Evolutionary conservation across 2,113 vertebrate genomes (phyloP), one percentile per base, ranked within the genome.

Genomic region (Rhizomys pruinosus): DNA sequence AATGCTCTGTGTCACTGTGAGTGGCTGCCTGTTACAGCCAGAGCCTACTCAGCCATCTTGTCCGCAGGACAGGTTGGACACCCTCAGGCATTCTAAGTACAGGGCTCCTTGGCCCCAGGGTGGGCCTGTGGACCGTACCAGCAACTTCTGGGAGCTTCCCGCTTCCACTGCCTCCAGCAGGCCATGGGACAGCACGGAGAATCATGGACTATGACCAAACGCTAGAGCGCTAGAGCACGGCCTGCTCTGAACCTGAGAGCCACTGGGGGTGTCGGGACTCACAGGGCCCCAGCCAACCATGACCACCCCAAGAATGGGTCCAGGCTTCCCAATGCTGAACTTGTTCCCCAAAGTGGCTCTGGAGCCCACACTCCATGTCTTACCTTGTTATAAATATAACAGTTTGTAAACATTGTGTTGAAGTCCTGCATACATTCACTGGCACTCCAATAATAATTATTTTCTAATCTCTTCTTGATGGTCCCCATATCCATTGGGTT

Each of bases 351-450:
- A 63, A 29, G n/a, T 6, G n/a, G 88, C 1, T 0, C 22, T 57
- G 7, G 7, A 73, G 29, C 29, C 47, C 94, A 0, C 2, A 5
- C 3, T 5, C 69, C 4, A 0, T 15, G 0, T n/a, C 73, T 81
- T 96, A 99, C 99, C 99, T 99, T 99, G 98, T 99, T 99, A 74
- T 99, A 99, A 81, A 99, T 99, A 96, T 99, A 99, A 97, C 99
- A 99, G 87, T 99, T 99, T 96, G 99, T 99, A 98, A 99, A 99
- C 99, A 99, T 99, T 96, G 99, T 99, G 98, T 99, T 99, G 98
- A 99, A 99, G 97, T 99, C 99, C 90, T 99, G 99, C 99, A 99
- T 99, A 90, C 99, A 99, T 96, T 99, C 99, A 64, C 98, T 99
- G 0, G 99, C 99, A 37, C 99, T 99, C 99, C 98, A 99, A 34